Evolutionary conservation across 2,888 invertebrate genomes (phyloP).

Genomic region (Euplagia quadripunctaria): DNA sequence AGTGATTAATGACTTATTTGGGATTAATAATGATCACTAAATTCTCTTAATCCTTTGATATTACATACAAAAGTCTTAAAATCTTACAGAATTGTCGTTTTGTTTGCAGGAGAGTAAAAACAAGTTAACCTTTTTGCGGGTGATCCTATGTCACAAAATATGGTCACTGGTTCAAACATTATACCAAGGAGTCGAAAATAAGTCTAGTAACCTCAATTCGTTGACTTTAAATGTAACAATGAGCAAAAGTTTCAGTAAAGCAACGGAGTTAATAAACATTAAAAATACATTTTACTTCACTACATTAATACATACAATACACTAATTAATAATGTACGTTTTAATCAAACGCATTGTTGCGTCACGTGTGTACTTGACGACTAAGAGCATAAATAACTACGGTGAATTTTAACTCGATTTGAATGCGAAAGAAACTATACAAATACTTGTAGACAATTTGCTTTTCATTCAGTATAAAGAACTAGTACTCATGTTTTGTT

Average conservation of each 20-base stretch:
- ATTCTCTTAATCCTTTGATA: neutral
- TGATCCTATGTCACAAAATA: neutral
- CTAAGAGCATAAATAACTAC: neutral
- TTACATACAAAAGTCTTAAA: neutral
- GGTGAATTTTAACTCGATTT: neutral
- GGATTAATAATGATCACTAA: neutral
- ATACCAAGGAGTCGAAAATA: no score
- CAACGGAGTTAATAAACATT: neutral
- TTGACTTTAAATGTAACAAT: neutral
- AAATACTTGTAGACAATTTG: conserved; percentile 27
- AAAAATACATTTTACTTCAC: no score
- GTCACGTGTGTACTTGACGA: no score
- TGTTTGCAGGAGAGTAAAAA: neutral
- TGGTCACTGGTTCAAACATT: neutral
- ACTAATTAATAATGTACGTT: neutral
- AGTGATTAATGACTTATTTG: neutral
- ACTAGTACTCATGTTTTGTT: conserved; percentile 15
- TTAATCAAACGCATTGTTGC: neutral
- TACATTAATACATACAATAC: neutral
- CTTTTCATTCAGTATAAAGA: conserved; percentile 36
- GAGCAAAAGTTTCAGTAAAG: neutral
- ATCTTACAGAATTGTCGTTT: neutral
- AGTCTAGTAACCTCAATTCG: neutral
- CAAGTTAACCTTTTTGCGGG: neutral
- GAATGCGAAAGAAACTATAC: conserved; percentile 27